Evolutionary conservation across 2,113 vertebrate species (phyloP).

Genomic region (Gnathonemus echidnorhynchus): DNA sequence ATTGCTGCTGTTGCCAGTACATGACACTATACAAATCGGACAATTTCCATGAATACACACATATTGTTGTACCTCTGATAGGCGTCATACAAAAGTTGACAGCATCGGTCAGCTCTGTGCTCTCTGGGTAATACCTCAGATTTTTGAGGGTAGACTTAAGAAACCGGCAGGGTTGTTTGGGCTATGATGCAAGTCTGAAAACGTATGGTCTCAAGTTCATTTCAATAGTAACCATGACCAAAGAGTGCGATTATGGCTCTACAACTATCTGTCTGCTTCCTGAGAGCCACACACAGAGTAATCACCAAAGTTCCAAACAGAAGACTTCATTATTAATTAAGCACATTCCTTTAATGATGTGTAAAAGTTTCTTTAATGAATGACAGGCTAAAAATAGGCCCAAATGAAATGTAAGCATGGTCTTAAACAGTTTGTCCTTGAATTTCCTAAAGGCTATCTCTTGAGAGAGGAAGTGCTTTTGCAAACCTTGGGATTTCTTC

Average conservation of each 20-base stretch:
- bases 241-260: neutral
- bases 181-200: neutral
- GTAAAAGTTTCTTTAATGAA: slow-evolving; percentile 21
- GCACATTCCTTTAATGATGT: slow-evolving; percentile 16
- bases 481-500: neutral
- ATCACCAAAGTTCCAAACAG: neutral
- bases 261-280: neutral
- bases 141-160: neutral
- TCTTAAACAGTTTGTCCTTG: slow-evolving; percentile 1
- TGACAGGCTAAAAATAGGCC: slow-evolving; percentile 10
- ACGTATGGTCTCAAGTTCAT: neutral
- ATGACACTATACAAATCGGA: neutral
- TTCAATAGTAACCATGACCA: neutral
- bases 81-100: neutral
- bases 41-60: neutral
- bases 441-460: slow-evolving; percentile 6
- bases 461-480: neutral
- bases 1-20: neutral
- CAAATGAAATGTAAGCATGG: slow-evolving; percentile 7
- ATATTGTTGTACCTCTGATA: neutral
- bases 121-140: neutral
- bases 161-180: neutral
- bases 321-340: slow-evolving; percentile 19
- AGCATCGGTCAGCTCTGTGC: neutral
- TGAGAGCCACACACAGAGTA: neutral